phyloP scores from a whole-genome alignment of 2,888 invertebrate genomes.

The Drosophila flavopinicola region DNA sequence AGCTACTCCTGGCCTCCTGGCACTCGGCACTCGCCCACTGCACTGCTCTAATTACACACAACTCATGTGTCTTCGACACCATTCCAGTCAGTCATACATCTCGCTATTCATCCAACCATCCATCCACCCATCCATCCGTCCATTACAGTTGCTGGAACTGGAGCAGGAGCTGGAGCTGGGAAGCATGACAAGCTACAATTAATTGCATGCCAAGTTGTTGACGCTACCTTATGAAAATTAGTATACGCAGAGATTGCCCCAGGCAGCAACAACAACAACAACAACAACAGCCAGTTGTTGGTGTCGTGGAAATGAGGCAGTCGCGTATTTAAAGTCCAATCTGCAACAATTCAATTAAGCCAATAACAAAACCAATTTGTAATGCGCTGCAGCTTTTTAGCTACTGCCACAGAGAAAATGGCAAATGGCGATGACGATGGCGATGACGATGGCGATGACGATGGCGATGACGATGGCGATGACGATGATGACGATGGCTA shows the following conservation, averaged over 20 bases:
- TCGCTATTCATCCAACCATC: neutral
- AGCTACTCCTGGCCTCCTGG: slow-evolving; percentile 6
- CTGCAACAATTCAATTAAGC: slow-evolving; percentile 76
- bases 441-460: slow-evolving; percentile 37
- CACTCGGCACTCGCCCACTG: slow-evolving; percentile 12
- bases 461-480: slow-evolving; percentile 22
- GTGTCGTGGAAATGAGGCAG: neutral
- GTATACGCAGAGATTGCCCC: slow-evolving; percentile 32
- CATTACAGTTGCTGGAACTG: slow-evolving; percentile 19
- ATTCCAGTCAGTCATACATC: slow-evolving; percentile 19
- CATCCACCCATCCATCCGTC: slow-evolving; percentile 6
- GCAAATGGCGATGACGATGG: slow-evolving; percentile 20
- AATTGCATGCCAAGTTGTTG: slow-evolving; percentile 63
- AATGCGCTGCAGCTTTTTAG: slow-evolving; percentile 71
- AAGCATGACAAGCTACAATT: slow-evolving; percentile 42
- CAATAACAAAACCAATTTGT: slow-evolving; percentile 78
- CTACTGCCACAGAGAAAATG: slow-evolving; percentile 40
- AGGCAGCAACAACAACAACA: slow-evolving; percentile 19
- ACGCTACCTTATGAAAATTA: slow-evolving; percentile 54
- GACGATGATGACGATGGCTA: slow-evolving; percentile 35
- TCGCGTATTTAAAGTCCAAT: slow-evolving; percentile 68
- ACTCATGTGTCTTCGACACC: slow-evolving; percentile 9
- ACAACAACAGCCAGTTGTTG: slow-evolving; percentile 1
- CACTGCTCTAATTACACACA: slow-evolving; percentile 46
- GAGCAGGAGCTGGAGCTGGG: slow-evolving; percentile 13